Base-by-base conservation (phyloP, 2,888 invertebrate genomes). In the Bhutanitis thaidina region DNA sequence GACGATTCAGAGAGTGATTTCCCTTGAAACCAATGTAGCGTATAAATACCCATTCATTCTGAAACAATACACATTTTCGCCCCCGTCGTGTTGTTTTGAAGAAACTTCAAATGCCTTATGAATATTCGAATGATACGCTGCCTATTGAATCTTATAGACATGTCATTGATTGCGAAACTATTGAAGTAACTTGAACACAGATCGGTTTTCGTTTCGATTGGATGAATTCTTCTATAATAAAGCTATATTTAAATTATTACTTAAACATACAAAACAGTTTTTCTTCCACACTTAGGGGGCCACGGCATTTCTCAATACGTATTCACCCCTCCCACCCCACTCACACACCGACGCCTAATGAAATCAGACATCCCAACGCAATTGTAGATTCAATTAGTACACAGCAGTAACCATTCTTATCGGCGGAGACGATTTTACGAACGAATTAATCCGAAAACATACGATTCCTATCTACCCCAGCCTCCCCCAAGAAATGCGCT, bases 381-480 rank as follows among this genome's bases (percentile, higher is more conserved):
- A 87, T 87, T 86, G 86, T 85, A 87, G 81, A 87, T 88, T 88
- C 87, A 89, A 89, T 89, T 89, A 88, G 87, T 83, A 87, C 79
- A 82, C 80, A 84, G 80, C 81, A 76, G 75, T 86, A 81, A 81
- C 87, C 80, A 86, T 89, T 89, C 88, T 89, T 89, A 89, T 88
- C 86, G 81, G 74, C 66, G 76, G 82, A 82, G 87, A 87, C 88
- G 88, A 89, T 89, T 89, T 89, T 84, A 87, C 88, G 88, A 89
- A 85, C 86, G 88, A 89, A 89, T 89, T 87, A 87, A 87, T 88
- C 84, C 85, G 83, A 87, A 89, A 89, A 87, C 88, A 88, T 86
- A 88, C 86, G 88, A 87, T 84, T 81, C 71, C 74, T 82, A 85
- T 85, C 85, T 84, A 80, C 87, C 81, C 77, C 73, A 67, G 62